These are phyloP conservation scores for Petromus typicus DNA, from an alignment of 2,113 vertebrate species.

Conservation along the genomic window DNA sequence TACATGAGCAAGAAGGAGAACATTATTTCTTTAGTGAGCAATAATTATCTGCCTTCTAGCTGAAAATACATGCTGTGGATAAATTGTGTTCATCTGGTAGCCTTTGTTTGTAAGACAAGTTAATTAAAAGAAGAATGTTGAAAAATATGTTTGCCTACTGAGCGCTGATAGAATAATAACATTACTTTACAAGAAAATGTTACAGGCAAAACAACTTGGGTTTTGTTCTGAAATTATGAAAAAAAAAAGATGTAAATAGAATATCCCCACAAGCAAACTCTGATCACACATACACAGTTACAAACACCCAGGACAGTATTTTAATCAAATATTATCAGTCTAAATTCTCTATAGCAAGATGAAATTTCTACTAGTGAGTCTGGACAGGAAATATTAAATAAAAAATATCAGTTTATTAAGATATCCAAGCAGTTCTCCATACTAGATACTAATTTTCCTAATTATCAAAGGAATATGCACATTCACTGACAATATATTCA, in stretches of 20 bases:
- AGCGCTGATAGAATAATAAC: constrained; percentile 81
- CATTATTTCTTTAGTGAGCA: constrained; percentile 84
- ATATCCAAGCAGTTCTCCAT: constrained; percentile 33
- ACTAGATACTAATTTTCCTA: neutral
- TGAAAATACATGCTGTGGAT: constrained; percentile 83
- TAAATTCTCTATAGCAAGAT: neutral
- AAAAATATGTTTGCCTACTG: constrained; percentile 84
- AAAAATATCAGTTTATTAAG: constrained; percentile 43
- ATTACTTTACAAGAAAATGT: constrained; percentile 82
- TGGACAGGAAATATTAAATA: neutral
- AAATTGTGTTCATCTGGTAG: constrained; percentile 85
- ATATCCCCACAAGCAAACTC: constrained; percentile 56
- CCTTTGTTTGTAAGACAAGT: constrained; percentile 85
- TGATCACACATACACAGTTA: constrained; percentile 54
- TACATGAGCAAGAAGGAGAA: constrained; percentile 85
- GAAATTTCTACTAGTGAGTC: neutral
- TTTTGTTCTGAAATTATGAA: constrained; percentile 74
- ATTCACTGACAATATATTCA: constrained; percentile 47
- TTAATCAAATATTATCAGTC: constrained; percentile 54
- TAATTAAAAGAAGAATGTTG: constrained; percentile 87
- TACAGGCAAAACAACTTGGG: constrained; percentile 63
- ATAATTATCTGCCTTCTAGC: constrained; percentile 86
- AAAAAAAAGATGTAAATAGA: constrained; percentile 69
- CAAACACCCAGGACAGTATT: constrained; percentile 34
- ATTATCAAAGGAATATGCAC: neutral